Percentiles rank a stretch among this genome's conserved stretches.
Evolutionary conservation across 2,113 vertebrate species (phyloP).

Genomic region (Mionectes macconnelli): DNA sequence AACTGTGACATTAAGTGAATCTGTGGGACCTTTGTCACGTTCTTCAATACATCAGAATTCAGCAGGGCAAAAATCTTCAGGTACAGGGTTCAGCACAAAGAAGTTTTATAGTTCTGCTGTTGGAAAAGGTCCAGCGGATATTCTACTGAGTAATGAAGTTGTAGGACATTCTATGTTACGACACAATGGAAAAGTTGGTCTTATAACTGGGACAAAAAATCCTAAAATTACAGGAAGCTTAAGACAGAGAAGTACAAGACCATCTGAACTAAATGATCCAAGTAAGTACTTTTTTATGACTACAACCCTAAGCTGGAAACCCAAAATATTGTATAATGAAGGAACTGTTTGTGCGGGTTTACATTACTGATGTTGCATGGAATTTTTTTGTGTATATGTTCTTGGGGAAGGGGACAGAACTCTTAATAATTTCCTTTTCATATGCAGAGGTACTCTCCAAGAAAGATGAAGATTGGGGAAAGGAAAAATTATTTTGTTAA

Average conservation of each 20-base stretch:
- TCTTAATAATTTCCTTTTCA: not conserved
- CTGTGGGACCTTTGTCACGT: slow-evolving; percentile 75
- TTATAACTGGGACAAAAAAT: slow-evolving; percentile 70
- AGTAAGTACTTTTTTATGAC: slow-evolving; percentile 81
- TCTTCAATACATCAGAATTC: slow-evolving; percentile 84
- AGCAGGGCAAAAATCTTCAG: slow-evolving; percentile 75
- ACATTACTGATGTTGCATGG: not conserved
- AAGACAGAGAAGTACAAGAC: slow-evolving; percentile 71
- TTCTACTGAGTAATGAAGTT: slow-evolving; percentile 73
- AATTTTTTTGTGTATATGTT: not conserved
- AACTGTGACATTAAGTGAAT: slow-evolving; percentile 65
- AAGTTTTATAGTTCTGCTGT: slow-evolving; percentile 81
- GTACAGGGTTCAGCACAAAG: slow-evolving; percentile 75
- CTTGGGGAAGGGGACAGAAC: not conserved
- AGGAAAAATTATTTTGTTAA: not conserved
- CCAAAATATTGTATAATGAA: not conserved
- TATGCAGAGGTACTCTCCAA: not conserved
- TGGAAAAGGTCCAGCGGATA: slow-evolving; percentile 71
- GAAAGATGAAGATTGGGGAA: not conserved
- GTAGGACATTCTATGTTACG: slow-evolving; percentile 73
- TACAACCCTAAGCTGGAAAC: not conserved
- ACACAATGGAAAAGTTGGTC: slow-evolving; percentile 77
- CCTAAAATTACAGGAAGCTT: slow-evolving; percentile 74
- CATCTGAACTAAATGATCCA: slow-evolving; percentile 87
- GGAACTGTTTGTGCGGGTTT: not conserved